Evolutionary conservation across 1,140 invertebrate genomes (phyloP), one percentile per base, ranked within the genome.

Genomic region (Eurosta solidaginis): DNA sequence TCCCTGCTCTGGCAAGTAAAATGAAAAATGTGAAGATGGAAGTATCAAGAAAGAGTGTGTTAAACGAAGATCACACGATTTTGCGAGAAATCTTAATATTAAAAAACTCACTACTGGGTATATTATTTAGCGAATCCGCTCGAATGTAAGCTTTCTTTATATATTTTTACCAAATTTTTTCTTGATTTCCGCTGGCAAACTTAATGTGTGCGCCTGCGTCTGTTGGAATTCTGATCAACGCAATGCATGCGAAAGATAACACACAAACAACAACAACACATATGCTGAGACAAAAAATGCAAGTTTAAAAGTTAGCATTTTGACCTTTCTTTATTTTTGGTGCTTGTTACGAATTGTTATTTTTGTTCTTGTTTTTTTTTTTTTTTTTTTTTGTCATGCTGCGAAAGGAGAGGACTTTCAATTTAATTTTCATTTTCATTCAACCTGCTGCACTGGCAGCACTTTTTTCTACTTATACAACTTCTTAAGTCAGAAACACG

Each of bases 371-470:
- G 49, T 12, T 59, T 59, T 5, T 47, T 3, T 47, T 47, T 47
- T 5, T 47, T 9, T 14, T 47, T 12, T 9, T 47, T 3, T 14
- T 47, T 3, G 45, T 17, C 3, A 0, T 36, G 9, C n/a, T 36
- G 59, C 59, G 59, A 36, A 68, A 68, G 59, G 6, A 68, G 59
- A 68, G n/a, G 59, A 68, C 59, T 68, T 68, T 68, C 59, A 40
- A 68, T 68, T 68, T 68, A 29, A 68, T 68, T 68, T 68, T 68
- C 59, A 68, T 33, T 68, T 68, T 68, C 59, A n/a, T 68, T 36
- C 59, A 68, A 40, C 33, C 59, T 40, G 40, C 17, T 20, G 12
- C 59, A 5, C 3, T 10, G 7, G 14, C 33, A 5, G 3, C 59
- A 17, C 14, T 22, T 50, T 25, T 22, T 54, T 14, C 29, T 33